Percentiles rank a stretch among this genome's conserved stretches.
These are phyloP conservation scores for Deroplatys truncata DNA, from an alignment of 2,888 invertebrate genomes.

Conservation along the genomic window DNA sequence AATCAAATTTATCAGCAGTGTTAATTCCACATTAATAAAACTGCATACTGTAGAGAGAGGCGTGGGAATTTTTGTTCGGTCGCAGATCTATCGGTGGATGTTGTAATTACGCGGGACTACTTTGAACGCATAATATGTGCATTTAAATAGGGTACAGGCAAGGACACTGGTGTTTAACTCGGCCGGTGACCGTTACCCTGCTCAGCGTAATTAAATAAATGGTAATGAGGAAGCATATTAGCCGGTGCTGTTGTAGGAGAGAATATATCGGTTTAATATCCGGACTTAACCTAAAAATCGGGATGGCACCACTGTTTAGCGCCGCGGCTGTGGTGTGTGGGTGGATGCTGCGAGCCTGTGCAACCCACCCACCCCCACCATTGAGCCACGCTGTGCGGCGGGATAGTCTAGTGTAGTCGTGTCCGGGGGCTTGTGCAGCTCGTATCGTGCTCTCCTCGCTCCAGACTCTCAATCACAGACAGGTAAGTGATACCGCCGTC, in stretches of 20 bases:
- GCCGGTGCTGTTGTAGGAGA: not conserved
- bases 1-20: too few species aligned
- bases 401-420: slow-evolving; percentile 13
- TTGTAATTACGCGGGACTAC: not conserved
- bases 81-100: not conserved
- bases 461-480: not conserved
- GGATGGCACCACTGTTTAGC: not conserved
- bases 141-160: not conserved
- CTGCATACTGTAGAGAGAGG: too few species aligned
- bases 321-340: not conserved
- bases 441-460: not conserved
- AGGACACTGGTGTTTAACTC: not conserved
- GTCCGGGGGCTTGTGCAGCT: not conserved
- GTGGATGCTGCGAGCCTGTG: not conserved
- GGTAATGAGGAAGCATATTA: not conserved
- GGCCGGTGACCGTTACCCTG: not conserved
- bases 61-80: too few species aligned
- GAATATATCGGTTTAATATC: not conserved
- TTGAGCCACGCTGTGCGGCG: not conserved
- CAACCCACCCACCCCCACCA: not conserved
- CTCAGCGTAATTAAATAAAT: not conserved
- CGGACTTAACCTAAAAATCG: not conserved
- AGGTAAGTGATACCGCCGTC: not conserved
- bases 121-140: not conserved
- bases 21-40: too few species aligned